These are phyloP conservation scores for Zosterops japonicus DNA, from an alignment of 2,113 vertebrate species.

Conservation along the genomic window DNA sequence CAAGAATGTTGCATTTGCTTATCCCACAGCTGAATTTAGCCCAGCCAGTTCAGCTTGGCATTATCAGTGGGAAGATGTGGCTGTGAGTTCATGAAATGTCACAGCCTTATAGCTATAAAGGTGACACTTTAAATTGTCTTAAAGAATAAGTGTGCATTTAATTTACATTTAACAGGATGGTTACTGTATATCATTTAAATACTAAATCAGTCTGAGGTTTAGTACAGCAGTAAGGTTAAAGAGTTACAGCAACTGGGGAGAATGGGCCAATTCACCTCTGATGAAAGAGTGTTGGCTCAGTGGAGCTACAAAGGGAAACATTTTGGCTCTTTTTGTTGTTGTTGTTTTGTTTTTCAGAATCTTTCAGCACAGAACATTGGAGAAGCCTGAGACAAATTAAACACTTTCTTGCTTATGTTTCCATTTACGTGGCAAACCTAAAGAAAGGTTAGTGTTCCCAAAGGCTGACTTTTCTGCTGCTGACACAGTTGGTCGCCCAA, in stretches of 20 bases:
- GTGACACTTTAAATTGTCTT: slow-evolving; percentile 65
- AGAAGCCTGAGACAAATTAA: neutral
- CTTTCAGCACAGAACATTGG: neutral
- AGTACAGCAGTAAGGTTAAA: neutral
- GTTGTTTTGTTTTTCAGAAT: neutral
- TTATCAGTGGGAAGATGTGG: slow-evolving; percentile 44
- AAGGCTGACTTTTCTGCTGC: neutral
- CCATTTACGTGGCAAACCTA: neutral
- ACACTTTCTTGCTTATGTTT: neutral
- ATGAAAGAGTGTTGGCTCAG: neutral
- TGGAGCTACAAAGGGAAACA: neutral
- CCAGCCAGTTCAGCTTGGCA: slow-evolving; percentile 45
- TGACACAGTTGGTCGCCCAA: neutral
- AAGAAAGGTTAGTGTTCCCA: neutral
- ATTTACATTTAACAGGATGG: slow-evolving; percentile 60
- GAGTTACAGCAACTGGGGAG: neutral
- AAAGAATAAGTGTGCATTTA: slow-evolving; percentile 51
- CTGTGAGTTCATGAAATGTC: slow-evolving; percentile 62
- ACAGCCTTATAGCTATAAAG: slow-evolving; percentile 60
- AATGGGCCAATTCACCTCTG: neutral
- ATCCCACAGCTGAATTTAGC: slow-evolving; percentile 32
- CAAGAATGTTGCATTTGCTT: neutral
- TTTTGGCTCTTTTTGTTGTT: neutral
- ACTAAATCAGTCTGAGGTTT: slow-evolving; percentile 35
- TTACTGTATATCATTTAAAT: slow-evolving; percentile 67